phyloP scores from a whole-genome alignment of 1,140 invertebrate species.

The Achroia grisella region DNA sequence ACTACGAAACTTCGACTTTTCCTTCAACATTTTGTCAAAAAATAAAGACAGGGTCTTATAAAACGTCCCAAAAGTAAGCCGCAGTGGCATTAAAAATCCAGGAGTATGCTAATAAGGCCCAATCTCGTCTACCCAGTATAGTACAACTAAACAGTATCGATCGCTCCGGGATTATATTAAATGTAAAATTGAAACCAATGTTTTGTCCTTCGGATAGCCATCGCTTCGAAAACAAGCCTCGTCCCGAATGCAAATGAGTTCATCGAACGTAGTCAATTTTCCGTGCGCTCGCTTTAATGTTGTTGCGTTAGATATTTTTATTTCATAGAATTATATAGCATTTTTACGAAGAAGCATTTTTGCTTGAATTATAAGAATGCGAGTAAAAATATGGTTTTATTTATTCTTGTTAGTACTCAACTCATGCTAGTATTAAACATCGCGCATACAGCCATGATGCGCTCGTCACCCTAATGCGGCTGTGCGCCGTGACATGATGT shows the following conservation, averaged over 20 bases:
- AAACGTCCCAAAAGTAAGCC: no score
- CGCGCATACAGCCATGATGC: no score
- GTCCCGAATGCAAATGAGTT: constrained; percentile 19
- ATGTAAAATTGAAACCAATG: constrained; percentile 19
- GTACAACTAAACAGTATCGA: constrained; percentile 11
- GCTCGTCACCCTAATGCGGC: no score
- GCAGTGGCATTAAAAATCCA: no score
- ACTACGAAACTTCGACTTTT: no score
- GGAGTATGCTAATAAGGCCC: background rate
- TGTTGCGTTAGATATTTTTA: constrained; percentile 3
- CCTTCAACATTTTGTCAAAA: no score
- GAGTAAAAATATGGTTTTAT: no score
- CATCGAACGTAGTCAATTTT: constrained; percentile 10
- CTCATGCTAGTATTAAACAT: no score
- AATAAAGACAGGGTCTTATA: no score
- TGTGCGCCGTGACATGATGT: no score
- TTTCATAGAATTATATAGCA: constrained; percentile 1
- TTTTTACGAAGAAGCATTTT: background rate
- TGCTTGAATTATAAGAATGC: no score
- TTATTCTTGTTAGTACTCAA: no score
- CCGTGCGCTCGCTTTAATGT: constrained; percentile 7
- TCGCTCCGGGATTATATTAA: constrained; percentile 13
- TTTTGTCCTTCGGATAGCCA: constrained; percentile 15
- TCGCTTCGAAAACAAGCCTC: constrained; percentile 17
- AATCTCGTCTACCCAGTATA: background rate